Percentiles rank a stretch among this genome's conserved stretches.
phyloP scores from a whole-genome alignment of 2,113 vertebrate species.

The Terrapene triunguis region DNA sequence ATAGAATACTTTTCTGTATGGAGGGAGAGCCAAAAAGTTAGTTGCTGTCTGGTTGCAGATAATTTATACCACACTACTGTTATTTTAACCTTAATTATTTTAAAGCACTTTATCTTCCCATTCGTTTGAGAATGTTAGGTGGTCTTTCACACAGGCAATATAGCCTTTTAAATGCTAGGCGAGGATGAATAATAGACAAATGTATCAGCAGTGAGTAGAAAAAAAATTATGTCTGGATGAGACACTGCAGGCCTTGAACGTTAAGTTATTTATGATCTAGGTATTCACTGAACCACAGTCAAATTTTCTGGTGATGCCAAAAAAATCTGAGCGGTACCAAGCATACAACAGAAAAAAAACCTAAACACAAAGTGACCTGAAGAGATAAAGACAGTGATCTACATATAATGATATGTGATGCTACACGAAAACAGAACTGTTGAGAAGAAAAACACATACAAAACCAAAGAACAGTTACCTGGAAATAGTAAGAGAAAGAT shows the following conservation, averaged over 20 bases:
- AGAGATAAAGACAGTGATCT: not conserved
- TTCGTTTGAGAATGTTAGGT: not conserved
- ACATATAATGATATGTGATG: not conserved
- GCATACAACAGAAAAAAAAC: not conserved
- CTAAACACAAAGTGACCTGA: not conserved
- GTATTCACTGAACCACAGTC: not conserved
- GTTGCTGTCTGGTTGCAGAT: not conserved
- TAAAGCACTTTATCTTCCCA: not conserved
- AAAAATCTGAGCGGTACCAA: not conserved
- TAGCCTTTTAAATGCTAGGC: not conserved
- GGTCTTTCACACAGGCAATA: not conserved
- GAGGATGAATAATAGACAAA: not conserved
- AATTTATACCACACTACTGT: not conserved
- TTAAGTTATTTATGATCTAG: not conserved
- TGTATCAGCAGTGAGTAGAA: not conserved
- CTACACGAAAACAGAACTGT: not conserved
- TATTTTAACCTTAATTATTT: not conserved
- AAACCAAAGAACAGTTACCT: not conserved
- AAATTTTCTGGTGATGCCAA: not conserved
- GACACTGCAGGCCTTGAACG: not conserved
- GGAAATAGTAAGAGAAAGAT: not conserved
- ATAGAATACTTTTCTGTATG: constrained; percentile 92
- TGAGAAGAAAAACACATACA: not conserved
- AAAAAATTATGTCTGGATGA: not conserved
- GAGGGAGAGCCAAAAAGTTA: not conserved